phyloP scores from a whole-genome alignment of 2,888 invertebrate genomes.

The Drosophila buzzatii region DNA sequence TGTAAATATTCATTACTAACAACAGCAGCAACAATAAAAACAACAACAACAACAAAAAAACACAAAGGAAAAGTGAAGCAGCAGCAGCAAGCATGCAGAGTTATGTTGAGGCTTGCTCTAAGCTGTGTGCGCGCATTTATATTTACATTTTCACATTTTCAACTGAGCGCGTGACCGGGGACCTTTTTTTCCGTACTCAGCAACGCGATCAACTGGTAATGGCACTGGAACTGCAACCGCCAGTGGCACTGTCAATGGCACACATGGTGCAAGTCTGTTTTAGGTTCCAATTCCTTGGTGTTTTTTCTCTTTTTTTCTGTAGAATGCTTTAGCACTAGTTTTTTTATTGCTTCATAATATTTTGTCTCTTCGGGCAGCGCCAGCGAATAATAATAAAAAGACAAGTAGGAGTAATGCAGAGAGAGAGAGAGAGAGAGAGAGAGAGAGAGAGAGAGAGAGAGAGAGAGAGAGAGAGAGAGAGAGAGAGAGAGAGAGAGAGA shows the following conservation, averaged over 20 bases:
- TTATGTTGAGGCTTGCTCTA: constrained; percentile 25
- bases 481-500: too few species aligned
- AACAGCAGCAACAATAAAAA: background rate
- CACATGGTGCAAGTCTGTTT: constrained; percentile 83
- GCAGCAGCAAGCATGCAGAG: background rate
- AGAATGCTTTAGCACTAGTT: constrained; percentile 82
- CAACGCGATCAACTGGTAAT: constrained; percentile 48
- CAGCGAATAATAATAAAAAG: constrained; percentile 37
- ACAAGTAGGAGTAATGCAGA: background rate
- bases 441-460: too few species aligned
- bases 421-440: too few species aligned
- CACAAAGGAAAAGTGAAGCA: background rate
- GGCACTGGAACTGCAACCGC: constrained; percentile 76
- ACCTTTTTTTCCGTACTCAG: constrained; percentile 44
- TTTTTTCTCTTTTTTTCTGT: constrained; percentile 68
- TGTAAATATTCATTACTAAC: constrained; percentile 32
- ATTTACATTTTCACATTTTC: constrained; percentile 53
- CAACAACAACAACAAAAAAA: background rate
- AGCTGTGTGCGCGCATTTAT: constrained; percentile 30
- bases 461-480: too few species aligned
- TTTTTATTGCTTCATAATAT: constrained; percentile 77
- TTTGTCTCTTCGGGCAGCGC: constrained; percentile 32
- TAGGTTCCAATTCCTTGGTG: constrained; percentile 40
- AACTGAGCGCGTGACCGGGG: constrained; percentile 72
- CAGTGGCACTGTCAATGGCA: constrained; percentile 67